Evolutionary conservation across 2,888 invertebrate species (phyloP).

Genomic region (Nemotelus nigrinus): DNA sequence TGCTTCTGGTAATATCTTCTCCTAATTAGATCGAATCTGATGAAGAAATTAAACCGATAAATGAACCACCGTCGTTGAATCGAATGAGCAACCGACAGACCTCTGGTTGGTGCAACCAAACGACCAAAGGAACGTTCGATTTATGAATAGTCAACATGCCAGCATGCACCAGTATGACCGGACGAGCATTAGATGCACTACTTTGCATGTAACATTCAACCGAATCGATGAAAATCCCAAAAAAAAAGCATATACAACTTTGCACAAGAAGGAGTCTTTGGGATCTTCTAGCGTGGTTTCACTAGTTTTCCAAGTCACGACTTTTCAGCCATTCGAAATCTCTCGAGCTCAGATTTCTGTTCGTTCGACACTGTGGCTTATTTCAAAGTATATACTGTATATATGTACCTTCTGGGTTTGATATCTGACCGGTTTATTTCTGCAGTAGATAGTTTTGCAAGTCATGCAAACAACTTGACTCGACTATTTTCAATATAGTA

Average conservation of each 20-base stretch:
- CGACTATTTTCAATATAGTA: no score
- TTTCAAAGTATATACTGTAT: no score
- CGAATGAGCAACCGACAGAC: neutral
- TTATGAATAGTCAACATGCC: neutral
- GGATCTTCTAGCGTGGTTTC: neutral
- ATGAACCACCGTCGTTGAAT: neutral
- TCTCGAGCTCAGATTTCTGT: neutral
- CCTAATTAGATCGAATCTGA: neutral
- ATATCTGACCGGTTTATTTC: neutral
- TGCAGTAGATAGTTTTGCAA: no score
- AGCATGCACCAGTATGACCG: neutral
- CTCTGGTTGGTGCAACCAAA: neutral
- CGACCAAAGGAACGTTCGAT: neutral
- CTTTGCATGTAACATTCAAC: neutral
- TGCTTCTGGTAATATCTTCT: slow-evolving; percentile 1
- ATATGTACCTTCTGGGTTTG: neutral
- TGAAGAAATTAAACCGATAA: neutral
- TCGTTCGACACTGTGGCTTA: no score
- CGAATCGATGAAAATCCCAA: neutral
- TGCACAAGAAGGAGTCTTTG: neutral
- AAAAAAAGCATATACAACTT: no score
- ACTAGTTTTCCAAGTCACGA: neutral
- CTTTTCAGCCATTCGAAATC: neutral
- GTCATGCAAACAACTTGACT: no score
- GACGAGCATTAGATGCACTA: neutral